Evolutionary conservation across 2,888 invertebrate species (phyloP).

Genomic region (Laspeyria flexula): DNA sequence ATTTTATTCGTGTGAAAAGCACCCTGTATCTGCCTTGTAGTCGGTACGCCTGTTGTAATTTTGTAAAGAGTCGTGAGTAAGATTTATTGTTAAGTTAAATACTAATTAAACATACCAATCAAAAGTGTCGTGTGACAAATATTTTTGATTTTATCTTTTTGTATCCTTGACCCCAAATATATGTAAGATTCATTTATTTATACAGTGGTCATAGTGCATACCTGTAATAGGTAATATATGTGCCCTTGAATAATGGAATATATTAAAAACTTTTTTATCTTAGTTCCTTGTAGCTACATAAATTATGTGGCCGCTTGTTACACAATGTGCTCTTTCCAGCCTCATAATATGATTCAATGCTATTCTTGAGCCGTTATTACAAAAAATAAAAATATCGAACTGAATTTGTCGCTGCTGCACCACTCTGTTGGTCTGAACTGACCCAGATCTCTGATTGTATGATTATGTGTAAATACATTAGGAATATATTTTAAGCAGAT

Average conservation of each 20-base stretch:
- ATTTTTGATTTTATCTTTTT: conserved; percentile 42
- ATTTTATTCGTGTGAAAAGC: conserved; percentile 83
- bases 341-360: no score
- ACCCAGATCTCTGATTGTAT: no score
- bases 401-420: background rate
- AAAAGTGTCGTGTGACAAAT: conserved; percentile 80
- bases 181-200: conserved; percentile 1
- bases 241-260: no score
- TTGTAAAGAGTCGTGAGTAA: conserved; percentile 86
- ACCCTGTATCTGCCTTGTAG: conserved; percentile 81
- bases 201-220: background rate
- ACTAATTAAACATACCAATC: conserved; percentile 74
- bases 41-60: conserved; percentile 84
- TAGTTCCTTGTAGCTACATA: background rate
- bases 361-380: no score
- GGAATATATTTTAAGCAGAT: no score
- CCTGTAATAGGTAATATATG: no score
- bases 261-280: no score
- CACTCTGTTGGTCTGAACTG: background rate
- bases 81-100: conserved; percentile 74
- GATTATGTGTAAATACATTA: no score
- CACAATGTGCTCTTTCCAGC: no score
- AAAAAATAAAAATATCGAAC: no score
- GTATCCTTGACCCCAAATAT: background rate
- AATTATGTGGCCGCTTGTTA: no score